Evolutionary conservation across 2,888 invertebrate species (phyloP).

Genomic region (Strigamia maritima): DNA sequence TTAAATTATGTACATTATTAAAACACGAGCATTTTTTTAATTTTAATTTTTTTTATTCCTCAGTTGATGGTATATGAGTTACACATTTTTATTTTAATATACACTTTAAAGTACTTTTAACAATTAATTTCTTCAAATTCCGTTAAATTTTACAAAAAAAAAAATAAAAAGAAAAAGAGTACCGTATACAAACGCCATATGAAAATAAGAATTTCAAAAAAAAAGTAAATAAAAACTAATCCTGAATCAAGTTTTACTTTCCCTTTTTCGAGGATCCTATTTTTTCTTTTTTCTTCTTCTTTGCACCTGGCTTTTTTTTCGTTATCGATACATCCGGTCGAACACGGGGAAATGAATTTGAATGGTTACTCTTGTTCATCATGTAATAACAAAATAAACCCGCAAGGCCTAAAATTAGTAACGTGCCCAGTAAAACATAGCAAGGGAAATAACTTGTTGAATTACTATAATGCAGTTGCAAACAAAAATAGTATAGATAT

Average conservation of each 20-base stretch:
- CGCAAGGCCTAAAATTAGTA: background rate
- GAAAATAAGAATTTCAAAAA: background rate
- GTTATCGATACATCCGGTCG: too few species aligned
- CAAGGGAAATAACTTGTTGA: too few species aligned
- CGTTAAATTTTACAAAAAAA: background rate
- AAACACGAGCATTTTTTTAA: too few species aligned
- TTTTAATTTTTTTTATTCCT: too few species aligned
- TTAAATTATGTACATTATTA: too few species aligned
- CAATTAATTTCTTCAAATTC: too few species aligned
- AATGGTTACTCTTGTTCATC: background rate
- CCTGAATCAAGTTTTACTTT: background rate
- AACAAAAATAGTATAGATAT: too few species aligned
- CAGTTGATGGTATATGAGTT: too few species aligned
- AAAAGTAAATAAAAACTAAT: background rate
- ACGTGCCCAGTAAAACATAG: background rate
- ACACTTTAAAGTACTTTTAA: too few species aligned
- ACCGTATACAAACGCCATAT: background rate
- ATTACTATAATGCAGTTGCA: background rate
- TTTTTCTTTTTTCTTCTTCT: background rate
- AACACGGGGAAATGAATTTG: too few species aligned
- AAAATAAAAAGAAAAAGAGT: too few species aligned
- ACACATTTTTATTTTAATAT: too few species aligned
- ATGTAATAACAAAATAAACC: background rate
- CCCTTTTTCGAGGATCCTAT: background rate
- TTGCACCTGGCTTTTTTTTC: background rate